Percentiles rank a stretch among this genome's conserved stretches.
These are phyloP conservation scores for Artibeus jamaicensis DNA, from an alignment of 2,797 vertebrate genomes.

Conservation along the genomic window DNA sequence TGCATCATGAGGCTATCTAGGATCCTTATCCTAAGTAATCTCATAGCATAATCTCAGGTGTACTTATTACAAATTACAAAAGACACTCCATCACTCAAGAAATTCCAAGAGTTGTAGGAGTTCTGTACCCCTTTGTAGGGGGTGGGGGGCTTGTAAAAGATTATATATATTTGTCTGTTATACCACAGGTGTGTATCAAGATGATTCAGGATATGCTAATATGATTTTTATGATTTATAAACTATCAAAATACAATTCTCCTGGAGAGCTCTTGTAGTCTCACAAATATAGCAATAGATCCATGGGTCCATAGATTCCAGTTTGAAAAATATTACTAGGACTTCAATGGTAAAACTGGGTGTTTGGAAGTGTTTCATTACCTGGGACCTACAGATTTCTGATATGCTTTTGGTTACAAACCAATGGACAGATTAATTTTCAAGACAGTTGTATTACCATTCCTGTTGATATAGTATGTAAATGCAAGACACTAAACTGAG, in stretches of 20 bases:
- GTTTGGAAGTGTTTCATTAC: conserved; percentile 54
- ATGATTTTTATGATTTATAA: not conserved
- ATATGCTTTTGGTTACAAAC: conserved; percentile 73
- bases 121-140: not conserved
- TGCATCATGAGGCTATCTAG: not conserved
- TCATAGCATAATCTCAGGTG: not conserved
- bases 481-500: conserved; percentile 67
- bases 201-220: not conserved
- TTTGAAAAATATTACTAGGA: conserved; percentile 49
- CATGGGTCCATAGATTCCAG: not conserved
- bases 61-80: not conserved
- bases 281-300: not conserved
- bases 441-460: conserved; percentile 82
- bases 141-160: not conserved
- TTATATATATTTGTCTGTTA: not conserved
- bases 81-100: not conserved
- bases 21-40: not conserved
- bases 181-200: not conserved
- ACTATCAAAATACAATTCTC: not conserved
- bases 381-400: conserved; percentile 66
- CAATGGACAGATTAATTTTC: conserved; percentile 69
- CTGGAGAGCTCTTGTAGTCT: not conserved
- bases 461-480: conserved; percentile 68
- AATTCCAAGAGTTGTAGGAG: not conserved
- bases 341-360: conserved; percentile 53